A percentile compares a stretch with the other conserved stretches of the same genome.
phyloP scores from a whole-genome alignment of 2,113 vertebrate species.

The Mormyrus iriodes region DNA sequence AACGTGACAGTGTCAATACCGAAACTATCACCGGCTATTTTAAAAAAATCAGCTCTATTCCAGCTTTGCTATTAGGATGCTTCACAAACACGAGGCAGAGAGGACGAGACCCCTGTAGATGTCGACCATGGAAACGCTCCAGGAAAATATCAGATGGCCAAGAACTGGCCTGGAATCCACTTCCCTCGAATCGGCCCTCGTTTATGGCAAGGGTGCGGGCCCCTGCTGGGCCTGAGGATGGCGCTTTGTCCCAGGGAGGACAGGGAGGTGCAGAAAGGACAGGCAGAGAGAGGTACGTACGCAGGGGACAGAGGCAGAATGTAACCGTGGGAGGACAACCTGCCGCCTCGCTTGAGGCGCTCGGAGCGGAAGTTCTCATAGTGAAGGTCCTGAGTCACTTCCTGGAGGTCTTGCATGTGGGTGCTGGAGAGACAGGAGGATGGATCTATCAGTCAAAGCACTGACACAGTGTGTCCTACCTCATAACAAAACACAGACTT shows the following conservation, averaged over 20 bases:
- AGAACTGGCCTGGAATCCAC: neutral
- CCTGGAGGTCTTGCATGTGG: conserved; percentile 98
- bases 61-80: neutral
- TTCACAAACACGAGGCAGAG: neutral
- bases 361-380: conserved; percentile 99
- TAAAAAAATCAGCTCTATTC: neutral
- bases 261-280: conserved; percentile 48
- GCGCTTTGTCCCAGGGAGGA: neutral
- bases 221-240: neutral
- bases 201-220: neutral
- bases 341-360: conserved; percentile 89
- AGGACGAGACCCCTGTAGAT: neutral
- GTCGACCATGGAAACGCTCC: neutral
- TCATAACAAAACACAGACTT: no score
- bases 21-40: neutral
- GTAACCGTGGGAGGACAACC: conserved; percentile 72
- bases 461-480: neutral
- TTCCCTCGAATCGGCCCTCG: neutral
- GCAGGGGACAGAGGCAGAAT: conserved; percentile 62
- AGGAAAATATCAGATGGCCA: neutral
- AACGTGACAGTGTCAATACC: neutral
- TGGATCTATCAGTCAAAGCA: neutral
- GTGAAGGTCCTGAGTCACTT: conserved; percentile 97
- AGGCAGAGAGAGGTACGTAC: conserved; percentile 55
- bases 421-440: conserved; percentile 61